A percentile compares a stretch with the other conserved stretches of the same genome.
Evolutionary conservation across 2,797 vertebrate species (phyloP).

Genomic region (Eospalax fontanierii): DNA sequence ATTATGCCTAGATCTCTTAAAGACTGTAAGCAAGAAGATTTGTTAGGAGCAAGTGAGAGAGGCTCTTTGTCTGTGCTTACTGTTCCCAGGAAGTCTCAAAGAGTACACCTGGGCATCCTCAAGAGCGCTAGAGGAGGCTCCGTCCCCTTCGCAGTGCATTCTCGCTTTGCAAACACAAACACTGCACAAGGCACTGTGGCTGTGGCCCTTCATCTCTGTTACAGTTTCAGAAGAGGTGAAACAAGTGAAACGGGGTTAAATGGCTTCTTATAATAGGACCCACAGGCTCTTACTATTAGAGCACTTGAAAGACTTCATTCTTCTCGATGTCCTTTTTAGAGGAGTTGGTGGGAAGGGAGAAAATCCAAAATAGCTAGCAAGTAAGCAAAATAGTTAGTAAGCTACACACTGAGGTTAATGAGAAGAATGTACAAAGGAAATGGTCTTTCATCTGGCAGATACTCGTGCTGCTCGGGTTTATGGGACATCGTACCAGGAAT

Average conservation of each 20-base stretch:
- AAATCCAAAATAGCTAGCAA: not conserved
- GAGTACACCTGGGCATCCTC: not conserved
- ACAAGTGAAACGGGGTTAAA: conserved; percentile 47
- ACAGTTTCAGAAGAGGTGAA: conserved; percentile 37
- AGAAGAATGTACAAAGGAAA: conserved; percentile 37
- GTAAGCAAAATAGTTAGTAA: not conserved
- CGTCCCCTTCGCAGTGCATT: not conserved
- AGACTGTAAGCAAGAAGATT: not conserved
- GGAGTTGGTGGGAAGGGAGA: not conserved
- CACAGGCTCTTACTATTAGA: conserved; percentile 50
- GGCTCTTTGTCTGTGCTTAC: not conserved
- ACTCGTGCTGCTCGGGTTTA: not conserved
- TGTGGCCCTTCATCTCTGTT: not conserved
- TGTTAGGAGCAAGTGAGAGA: not conserved
- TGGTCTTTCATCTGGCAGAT: conserved; percentile 22
- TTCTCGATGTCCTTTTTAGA: conserved; percentile 40
- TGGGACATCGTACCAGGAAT: not conserved
- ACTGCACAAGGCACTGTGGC: not conserved
- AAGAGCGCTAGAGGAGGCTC: accelerated
- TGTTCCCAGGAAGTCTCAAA: not conserved
- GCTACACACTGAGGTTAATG: conserved; percentile 3
- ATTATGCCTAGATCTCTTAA: not conserved
- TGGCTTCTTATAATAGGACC: conserved; percentile 35
- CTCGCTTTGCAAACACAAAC: not conserved
- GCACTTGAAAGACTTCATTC: conserved; percentile 44